phyloP scores from a whole-genome alignment of 2,888 invertebrate genomes.

The Limnephilus lunatus region DNA sequence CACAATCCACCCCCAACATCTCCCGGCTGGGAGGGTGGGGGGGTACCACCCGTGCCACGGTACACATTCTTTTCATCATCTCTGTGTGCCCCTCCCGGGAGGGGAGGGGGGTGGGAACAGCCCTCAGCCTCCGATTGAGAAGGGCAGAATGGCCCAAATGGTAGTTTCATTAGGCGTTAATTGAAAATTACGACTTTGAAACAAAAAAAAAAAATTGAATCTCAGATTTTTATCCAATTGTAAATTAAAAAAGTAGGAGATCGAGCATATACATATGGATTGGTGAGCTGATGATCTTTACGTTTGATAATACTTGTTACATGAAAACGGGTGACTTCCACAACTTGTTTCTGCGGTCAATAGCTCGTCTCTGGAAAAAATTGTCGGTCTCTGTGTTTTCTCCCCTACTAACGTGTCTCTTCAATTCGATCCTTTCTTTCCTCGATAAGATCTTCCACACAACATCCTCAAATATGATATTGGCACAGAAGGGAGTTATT shows the following conservation, averaged over 20 bases:
- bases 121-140: conserved; percentile 39
- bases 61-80: conserved; percentile 66
- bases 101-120: background rate
- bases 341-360: no score
- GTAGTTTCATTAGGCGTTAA: conserved; percentile 60
- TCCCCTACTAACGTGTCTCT: no score
- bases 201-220: background rate
- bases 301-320: no score
- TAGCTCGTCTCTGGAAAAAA: no score
- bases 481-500: no score
- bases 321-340: no score
- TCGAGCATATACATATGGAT: background rate
- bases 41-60: conserved; percentile 49
- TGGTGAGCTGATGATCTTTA: no score
- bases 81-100: conserved; percentile 43
- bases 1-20: conserved; percentile 37
- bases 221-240: background rate
- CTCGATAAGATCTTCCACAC: no score
- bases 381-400: no score
- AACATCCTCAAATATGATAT: no score
- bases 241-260: background rate
- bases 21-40: background rate
- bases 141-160: conserved; percentile 58
- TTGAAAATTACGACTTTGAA: conserved; percentile 1
- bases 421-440: no score